These are phyloP conservation scores for Brachypterus glaber DNA, from an alignment of 2,888 invertebrate genomes.

Conservation along the genomic window DNA sequence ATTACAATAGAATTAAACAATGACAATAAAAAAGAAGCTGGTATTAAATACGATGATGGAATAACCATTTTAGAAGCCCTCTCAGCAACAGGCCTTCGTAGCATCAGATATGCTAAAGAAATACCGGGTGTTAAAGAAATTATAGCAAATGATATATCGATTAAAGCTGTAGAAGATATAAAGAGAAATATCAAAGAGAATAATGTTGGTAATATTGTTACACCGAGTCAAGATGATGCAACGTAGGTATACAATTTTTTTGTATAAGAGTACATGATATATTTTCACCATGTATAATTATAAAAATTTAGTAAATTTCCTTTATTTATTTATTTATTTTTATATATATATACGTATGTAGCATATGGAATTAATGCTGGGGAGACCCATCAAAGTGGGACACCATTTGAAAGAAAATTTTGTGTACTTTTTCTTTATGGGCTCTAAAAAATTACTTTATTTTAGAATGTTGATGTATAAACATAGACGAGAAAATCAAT, in stretches of 20 bases:
- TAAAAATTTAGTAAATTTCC: too few species aligned
- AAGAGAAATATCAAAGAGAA: conserved; percentile 69
- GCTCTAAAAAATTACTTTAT: conserved; percentile 12
- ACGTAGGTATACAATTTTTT: conserved; percentile 51
- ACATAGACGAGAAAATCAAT: conserved; percentile 59
- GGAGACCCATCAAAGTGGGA: too few species aligned
- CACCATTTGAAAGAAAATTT: too few species aligned
- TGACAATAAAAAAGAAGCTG: conserved; percentile 15
- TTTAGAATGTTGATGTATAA: conserved; percentile 78
- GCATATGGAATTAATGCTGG: too few species aligned
- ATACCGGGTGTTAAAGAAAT: conserved; percentile 70
- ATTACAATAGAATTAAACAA: conserved; percentile 9
- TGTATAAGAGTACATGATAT: neutral
- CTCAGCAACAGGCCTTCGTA: conserved; percentile 90
- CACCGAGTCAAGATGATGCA: conserved; percentile 77
- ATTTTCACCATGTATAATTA: too few species aligned
- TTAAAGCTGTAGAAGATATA: conserved; percentile 78
- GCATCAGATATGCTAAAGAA: conserved; percentile 95
- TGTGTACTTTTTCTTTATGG: too few species aligned
- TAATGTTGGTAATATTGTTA: conserved; percentile 61
- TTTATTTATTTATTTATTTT: too few species aligned
- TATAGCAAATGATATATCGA: conserved; percentile 85
- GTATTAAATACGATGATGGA: conserved; percentile 42
- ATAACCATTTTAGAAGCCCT: conserved; percentile 81
- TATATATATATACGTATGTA: too few species aligned